Base-by-base conservation (phyloP, 1,140 invertebrate species). In the Drosophila sechellia region DNA sequence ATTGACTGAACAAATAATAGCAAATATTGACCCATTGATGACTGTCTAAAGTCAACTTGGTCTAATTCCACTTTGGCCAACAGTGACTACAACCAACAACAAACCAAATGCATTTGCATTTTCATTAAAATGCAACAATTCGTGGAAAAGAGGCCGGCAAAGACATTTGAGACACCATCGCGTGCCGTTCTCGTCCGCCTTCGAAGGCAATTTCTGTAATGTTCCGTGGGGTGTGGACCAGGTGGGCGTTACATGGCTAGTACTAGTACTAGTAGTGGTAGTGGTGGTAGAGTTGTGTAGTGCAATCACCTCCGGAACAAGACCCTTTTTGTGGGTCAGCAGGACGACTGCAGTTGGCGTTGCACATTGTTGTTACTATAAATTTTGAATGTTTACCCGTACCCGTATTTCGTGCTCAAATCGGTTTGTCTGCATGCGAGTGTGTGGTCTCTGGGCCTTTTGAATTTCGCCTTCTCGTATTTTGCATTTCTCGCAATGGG, bases 301-400 rank as follows among this genome's bases (percentile, higher is more conserved):
- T 80, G 66, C 81, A 84, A 77, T 85, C 81, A 84, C 81, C 81
- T 84, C 40, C 27, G 35, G 17, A 46, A 69, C 48, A 11, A 68
- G 35, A 57, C 66, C 81, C 68, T 61, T 60, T 73, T 73, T 52
- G 53, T 86, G 69, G 81, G 81, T 87, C 84, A 81, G 64, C 77
- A 85, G 78, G 72, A 80, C 60, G 72, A 80, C 60, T 48, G 50
- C 68, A 74, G 58, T 56, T 53, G 45, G 20, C 27, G 43, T 37
- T 20, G 39, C 20, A 17, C 46, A 59, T 53, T 72, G 54, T 73
- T 76, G 74, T 59, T 49, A 39, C 61, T 70, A 87, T 78, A 78
- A 75, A 83, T 86, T 87, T 81, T 59, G 74, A 71, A 75, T 86
- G 83, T 89, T 89, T 89, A 79, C 83, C 31, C 49, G 31, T 52